These are phyloP conservation scores for Pentalonia nigronervosa DNA, from an alignment of 1,140 invertebrate genomes.

Conservation along the genomic window DNA sequence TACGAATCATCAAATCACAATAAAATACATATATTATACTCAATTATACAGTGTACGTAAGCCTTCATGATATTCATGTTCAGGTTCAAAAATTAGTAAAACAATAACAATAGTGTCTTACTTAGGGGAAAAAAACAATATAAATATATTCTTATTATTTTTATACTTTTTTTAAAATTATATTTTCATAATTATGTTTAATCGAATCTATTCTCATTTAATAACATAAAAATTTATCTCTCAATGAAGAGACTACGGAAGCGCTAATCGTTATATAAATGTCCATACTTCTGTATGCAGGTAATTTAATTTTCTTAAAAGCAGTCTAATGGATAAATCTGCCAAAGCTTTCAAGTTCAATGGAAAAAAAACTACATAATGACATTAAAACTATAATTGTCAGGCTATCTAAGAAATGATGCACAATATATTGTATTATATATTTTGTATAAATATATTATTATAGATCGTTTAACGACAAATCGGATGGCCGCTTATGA, in stretches of 20 bases:
- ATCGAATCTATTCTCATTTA: background rate
- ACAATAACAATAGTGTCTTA: background rate
- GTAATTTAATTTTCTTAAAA: background rate
- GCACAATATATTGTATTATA: too few relatives aligned
- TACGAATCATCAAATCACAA: background rate
- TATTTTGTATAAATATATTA: too few relatives aligned
- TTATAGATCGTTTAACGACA: too few relatives aligned
- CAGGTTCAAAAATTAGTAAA: background rate
- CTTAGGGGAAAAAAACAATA: background rate
- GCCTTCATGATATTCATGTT: background rate
- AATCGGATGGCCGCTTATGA: too few relatives aligned
- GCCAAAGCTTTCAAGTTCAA: background rate
- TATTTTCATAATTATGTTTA: background rate
- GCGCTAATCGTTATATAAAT: background rate
- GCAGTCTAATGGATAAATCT: background rate
- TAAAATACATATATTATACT: background rate
- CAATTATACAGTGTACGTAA: background rate
- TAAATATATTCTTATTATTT: background rate
- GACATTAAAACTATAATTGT: too few relatives aligned
- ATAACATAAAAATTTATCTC: background rate
- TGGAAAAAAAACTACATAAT: background rate
- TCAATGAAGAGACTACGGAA: background rate
- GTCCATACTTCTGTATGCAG: background rate
- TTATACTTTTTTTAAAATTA: too few relatives aligned
- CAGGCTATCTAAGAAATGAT: too few relatives aligned